Conservation (phyloP, 2,797 vertebrate species). For the Allobates femoralis region DNA sequence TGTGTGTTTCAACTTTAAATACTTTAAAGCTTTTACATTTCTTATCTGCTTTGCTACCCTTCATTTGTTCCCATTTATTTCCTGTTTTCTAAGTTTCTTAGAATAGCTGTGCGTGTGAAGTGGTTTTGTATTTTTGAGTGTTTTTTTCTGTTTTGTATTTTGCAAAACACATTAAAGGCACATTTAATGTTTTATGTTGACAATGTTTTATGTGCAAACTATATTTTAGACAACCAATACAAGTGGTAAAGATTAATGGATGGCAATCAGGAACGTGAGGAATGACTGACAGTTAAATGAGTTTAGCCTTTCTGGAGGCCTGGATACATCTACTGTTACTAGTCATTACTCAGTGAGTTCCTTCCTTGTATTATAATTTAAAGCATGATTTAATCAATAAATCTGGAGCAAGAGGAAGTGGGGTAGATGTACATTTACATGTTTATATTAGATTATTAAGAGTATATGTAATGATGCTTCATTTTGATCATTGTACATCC, state of each 20-base stretch:
- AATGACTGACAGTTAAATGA: background rate
- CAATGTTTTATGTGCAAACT: background rate
- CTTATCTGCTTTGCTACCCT: conserved; percentile 36
- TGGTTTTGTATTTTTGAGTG: conserved; percentile 45
- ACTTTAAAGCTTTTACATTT: conserved; percentile 14
- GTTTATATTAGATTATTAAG: too few relatives aligned
- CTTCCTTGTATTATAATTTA: too few relatives aligned
- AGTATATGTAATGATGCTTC: too few relatives aligned
- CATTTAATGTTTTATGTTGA: conserved; percentile 1
- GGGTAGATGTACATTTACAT: too few relatives aligned
- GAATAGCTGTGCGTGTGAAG: conserved; percentile 48
- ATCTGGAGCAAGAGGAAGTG: too few relatives aligned
- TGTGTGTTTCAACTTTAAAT: background rate
- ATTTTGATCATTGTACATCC: too few relatives aligned
- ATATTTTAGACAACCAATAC: background rate
- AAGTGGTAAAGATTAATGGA: background rate
- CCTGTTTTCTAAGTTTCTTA: conserved; percentile 61
- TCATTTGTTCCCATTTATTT: conserved; percentile 45
- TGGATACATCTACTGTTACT: background rate
- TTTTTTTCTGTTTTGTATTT: background rate
- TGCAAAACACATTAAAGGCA: background rate
- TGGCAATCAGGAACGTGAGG: background rate
- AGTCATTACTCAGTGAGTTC: too few relatives aligned
- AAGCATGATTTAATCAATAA: too few relatives aligned
- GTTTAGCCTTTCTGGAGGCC: too few relatives aligned